These are phyloP conservation scores for Liolophura sinensis DNA, from an alignment of 1,140 invertebrate genomes.

Conservation along the genomic window DNA sequence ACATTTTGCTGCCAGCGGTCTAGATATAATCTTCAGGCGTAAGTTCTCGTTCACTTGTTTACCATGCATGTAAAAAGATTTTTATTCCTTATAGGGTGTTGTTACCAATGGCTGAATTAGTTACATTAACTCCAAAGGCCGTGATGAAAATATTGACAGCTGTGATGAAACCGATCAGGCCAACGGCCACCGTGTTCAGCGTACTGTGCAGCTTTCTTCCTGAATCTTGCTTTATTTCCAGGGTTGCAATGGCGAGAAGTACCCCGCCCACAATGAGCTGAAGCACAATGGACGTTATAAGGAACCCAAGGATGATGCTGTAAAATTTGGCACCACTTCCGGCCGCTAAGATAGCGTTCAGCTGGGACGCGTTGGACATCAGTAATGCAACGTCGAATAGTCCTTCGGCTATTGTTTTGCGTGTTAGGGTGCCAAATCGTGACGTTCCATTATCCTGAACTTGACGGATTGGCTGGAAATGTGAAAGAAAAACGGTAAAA, in stretches of 20 bases:
- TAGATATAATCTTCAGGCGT: too few relatives aligned
- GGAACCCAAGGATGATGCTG: slow-evolving; percentile 15
- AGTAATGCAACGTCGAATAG: slow-evolving; percentile 33
- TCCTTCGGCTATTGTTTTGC: slow-evolving; percentile 38
- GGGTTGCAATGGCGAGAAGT: slow-evolving; percentile 27
- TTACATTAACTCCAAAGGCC: too few relatives aligned
- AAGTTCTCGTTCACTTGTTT: too few relatives aligned
- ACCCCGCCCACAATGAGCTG: slow-evolving; percentile 27
- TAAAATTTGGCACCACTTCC: slow-evolving; percentile 11
- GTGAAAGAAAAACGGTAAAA: too few relatives aligned
- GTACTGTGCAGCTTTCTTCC: slow-evolving; percentile 31
- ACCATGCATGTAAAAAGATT: too few relatives aligned
- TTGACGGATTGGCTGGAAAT: too few relatives aligned
- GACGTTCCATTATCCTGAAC: too few relatives aligned
- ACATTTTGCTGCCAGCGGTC: too few relatives aligned
- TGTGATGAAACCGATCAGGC: neutral
- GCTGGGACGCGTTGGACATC: slow-evolving; percentile 30
- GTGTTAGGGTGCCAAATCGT: slow-evolving; percentile 5
- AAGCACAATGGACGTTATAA: slow-evolving; percentile 17
- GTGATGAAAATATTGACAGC: too few relatives aligned
- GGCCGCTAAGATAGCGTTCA: slow-evolving; percentile 23
- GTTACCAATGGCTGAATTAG: too few relatives aligned
- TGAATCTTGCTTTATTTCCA: slow-evolving; percentile 26
- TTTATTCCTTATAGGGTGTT: too few relatives aligned
- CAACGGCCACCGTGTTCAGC: slow-evolving; percentile 25